Conservation (phyloP, 2,888 invertebrate genomes). For the Acleris literana region DNA sequence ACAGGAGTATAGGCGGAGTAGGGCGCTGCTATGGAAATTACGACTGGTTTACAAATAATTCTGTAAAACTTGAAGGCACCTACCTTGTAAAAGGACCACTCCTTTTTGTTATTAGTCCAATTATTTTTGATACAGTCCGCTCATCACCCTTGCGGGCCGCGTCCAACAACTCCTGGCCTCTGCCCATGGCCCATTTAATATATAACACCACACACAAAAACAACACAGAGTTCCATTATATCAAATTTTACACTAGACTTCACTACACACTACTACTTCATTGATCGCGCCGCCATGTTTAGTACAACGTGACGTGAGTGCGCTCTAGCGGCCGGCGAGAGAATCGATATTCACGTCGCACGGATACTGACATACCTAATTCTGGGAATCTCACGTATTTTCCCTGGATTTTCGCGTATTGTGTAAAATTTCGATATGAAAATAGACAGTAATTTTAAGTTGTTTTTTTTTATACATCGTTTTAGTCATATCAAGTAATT, state of each 20-base stretch:
- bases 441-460: too few relatives aligned
- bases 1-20: not conserved
- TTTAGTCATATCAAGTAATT: too few relatives aligned
- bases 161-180: conserved; percentile 97
- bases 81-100: conserved; percentile 97
- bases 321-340: conserved; percentile 74
- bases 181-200: conserved; percentile 90
- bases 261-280: conserved; percentile 85
- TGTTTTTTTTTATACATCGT: too few relatives aligned
- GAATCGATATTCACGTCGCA: conserved; percentile 61
- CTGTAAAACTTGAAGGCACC: conserved; percentile 70
- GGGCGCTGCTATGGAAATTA: not conserved
- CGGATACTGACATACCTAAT: conserved; percentile 23
- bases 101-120: conserved; percentile 94
- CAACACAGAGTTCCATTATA: conserved; percentile 75
- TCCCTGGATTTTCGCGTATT: too few relatives aligned
- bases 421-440: too few relatives aligned
- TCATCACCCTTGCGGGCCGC: conserved; percentile 97
- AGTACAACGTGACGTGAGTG: conserved; percentile 68
- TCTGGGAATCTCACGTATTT: conserved; percentile 2
- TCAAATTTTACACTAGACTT: conserved; percentile 79
- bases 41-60: conserved; percentile 30
- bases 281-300: conserved; percentile 91
- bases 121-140: conserved; percentile 94
- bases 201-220: conserved; percentile 74